Conservation (phyloP, 2,797 vertebrate genomes). For the Rhinogobio ventralis region DNA sequence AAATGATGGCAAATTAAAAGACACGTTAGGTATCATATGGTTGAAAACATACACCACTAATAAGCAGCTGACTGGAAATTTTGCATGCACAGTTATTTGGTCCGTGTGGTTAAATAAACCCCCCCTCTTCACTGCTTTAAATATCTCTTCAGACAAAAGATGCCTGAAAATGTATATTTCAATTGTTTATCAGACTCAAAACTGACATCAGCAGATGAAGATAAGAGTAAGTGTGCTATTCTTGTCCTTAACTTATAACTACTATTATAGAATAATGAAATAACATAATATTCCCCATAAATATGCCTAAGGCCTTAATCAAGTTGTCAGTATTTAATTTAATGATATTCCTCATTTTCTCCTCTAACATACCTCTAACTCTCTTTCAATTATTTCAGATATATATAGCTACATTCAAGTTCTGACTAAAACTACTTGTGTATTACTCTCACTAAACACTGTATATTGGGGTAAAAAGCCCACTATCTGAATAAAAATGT, state of each 20-base stretch:
- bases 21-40: neutral
- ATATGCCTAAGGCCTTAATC: too few species aligned
- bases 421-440: too few species aligned
- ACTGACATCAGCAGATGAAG: neutral
- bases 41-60: neutral
- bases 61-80: conserved; percentile 6
- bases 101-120: neutral
- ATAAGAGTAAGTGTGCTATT: neutral
- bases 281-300: too few species aligned
- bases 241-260: neutral
- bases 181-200: neutral
- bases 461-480: too few species aligned
- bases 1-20: neutral
- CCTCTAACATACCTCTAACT: too few species aligned
- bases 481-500: too few species aligned
- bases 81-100: neutral
- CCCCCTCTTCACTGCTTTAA: neutral
- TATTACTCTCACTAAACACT: too few species aligned
- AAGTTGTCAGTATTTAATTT: too few species aligned
- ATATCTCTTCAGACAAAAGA: neutral
- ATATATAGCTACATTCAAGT: too few species aligned
- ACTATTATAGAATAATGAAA: too few species aligned
- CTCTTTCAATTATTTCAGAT: too few species aligned
- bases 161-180: neutral
- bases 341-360: too few species aligned